phyloP scores from a whole-genome alignment of 2,888 invertebrate species.

The Heteromurus nitidus region DNA sequence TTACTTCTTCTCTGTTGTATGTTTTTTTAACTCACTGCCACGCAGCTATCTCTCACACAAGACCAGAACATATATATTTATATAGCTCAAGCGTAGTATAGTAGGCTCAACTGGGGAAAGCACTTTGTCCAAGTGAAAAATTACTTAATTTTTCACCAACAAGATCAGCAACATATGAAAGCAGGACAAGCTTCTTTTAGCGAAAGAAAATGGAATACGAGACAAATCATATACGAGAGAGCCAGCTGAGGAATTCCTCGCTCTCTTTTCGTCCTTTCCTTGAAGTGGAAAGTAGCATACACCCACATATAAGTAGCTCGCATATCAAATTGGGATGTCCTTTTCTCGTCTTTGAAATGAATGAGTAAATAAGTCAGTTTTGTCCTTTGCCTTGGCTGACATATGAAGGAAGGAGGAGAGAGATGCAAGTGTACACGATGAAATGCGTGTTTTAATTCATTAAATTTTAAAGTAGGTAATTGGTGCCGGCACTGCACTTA shows the following conservation, averaged over 20 bases:
- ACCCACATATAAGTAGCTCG: too few species aligned
- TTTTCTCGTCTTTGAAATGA: background rate
- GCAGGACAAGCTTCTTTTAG: background rate
- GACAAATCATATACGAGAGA: slow-evolving; percentile 6
- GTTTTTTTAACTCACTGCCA: background rate
- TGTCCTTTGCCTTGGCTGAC: background rate
- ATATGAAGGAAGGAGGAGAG: too few species aligned
- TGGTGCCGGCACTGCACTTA: too few species aligned
- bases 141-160: slow-evolving; percentile 54
- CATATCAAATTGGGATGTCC: too few species aligned
- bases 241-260: background rate
- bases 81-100: too few species aligned
- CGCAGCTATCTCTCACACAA: background rate
- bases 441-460: too few species aligned
- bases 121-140: slow-evolving; percentile 53
- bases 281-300: too few species aligned
- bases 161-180: slow-evolving; percentile 25
- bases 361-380: background rate
- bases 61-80: too few species aligned
- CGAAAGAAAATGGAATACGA: background rate
- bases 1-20: slow-evolving; percentile 17
- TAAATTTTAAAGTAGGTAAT: too few species aligned
- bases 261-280: background rate
- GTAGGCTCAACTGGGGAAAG: background rate
- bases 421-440: too few species aligned